Evolutionary conservation across 1,140 invertebrate genomes (phyloP), one percentile per base, ranked within the genome.

Genomic region (Sminthurides bifidus): DNA sequence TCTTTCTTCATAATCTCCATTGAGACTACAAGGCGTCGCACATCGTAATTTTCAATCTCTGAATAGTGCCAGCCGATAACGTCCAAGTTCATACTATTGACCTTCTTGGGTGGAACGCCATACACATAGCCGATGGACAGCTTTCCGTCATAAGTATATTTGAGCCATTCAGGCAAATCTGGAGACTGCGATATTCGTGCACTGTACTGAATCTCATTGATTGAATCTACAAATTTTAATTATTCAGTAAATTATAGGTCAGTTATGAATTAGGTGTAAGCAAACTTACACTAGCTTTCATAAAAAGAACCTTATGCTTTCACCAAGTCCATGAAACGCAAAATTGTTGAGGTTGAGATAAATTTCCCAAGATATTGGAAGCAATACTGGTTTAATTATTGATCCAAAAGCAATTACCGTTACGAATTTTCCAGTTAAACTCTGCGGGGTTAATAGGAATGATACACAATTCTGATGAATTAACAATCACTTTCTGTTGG

Each of bases 121-220:
- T 61, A 65, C 14, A 65, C 35, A 43, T 59, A 61, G 5, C 63
- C 63, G 41, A 46, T 57, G 6, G 59, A 61, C 8, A 15, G 40
- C 15, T 37, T 2, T 6, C 54, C 46, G 30, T 65, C 60, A 66
- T 86, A 88, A 45, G 80, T 78, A 65, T 87, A 90, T 33, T 81
- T 77, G 62, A 91, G 80, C 87, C 87, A 91, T 10, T 76, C 71
- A 1, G 87, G 87, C 41, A 92, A 72, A 72, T 91, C 87, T 0
- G 87, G 86, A 44, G 51, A 41, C 21, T 59, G 43, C 0, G 51
- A 49, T 0, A 61, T 59, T 30, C 58, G 46, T 6, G 63, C 59
- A 31, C 24, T 59, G 56, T 64, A 65, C 27, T 60, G 51, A 17
- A 65, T 61, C 40, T 61, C 50, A 43, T 61, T 60, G 10, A 58